Conservation (phyloP, 1,140 invertebrate species). For the Conus betulinus region DNA sequence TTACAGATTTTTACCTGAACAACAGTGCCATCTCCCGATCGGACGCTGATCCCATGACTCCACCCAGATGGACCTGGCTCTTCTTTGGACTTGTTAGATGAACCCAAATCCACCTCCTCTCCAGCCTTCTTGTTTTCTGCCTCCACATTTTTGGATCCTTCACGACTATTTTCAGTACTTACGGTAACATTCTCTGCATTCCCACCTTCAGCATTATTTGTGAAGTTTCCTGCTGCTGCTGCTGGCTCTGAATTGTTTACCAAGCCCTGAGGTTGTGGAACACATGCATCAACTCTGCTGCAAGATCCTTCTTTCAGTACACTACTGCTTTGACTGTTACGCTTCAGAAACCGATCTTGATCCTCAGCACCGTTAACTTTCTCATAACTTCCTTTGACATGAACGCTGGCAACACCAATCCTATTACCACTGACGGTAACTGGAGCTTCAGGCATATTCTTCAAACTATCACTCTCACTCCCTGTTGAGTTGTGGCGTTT, state of each 20-base stretch:
- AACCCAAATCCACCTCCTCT: neutral
- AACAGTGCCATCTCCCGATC: neutral
- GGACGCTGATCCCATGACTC: conserved; percentile 41
- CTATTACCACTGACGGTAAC: neutral
- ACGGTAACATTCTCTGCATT: neutral
- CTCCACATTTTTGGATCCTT: neutral
- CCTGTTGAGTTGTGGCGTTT: neutral
- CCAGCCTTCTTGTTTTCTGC: neutral
- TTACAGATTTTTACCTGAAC: conserved; percentile 9
- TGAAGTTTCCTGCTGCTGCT: neutral
- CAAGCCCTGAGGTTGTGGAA: neutral
- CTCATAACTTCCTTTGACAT: neutral
- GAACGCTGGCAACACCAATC: neutral
- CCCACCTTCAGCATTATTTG: neutral
- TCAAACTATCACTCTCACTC: neutral
- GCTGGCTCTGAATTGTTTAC: neutral
- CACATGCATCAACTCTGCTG: neutral
- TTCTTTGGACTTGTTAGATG: neutral
- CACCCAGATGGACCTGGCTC: conserved; percentile 16
- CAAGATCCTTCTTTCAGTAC: neutral
- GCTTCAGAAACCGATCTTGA: neutral
- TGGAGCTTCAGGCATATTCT: neutral
- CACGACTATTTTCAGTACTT: no score
- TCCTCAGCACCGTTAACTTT: neutral
- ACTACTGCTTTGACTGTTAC: neutral